Percentiles rank a stretch among this genome's conserved stretches.
phyloP scores from a whole-genome alignment of 2,888 invertebrate species.

The Operophtera brumata region DNA sequence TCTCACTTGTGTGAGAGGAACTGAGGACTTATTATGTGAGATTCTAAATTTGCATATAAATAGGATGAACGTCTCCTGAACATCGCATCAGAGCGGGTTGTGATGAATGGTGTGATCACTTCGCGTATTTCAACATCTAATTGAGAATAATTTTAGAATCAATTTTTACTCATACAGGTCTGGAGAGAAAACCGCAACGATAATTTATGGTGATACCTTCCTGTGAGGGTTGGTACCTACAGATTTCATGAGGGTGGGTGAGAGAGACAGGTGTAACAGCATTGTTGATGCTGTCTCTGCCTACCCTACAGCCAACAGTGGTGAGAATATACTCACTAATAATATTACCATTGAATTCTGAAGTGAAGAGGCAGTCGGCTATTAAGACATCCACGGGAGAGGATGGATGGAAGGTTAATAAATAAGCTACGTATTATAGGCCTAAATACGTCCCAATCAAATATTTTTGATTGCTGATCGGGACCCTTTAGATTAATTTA shows the following conservation, averaged over 20 bases:
- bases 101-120: constrained; percentile 36
- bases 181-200: constrained; percentile 6
- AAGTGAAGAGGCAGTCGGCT: too few relatives aligned
- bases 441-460: not conserved
- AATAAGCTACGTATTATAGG: too few relatives aligned
- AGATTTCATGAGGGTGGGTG: constrained; percentile 5
- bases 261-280: not conserved
- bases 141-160: constrained; percentile 14
- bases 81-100: constrained; percentile 28
- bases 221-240: not conserved
- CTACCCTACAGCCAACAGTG: too few relatives aligned
- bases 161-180: constrained; percentile 1
- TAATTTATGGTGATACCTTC: constrained; percentile 1
- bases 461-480: not conserved
- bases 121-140: constrained; percentile 25
- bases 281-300: not conserved
- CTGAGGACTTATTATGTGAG: constrained; percentile 39
- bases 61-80: constrained; percentile 39
- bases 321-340: too few relatives aligned
- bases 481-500: constrained; percentile 1
- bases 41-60: constrained; percentile 64
- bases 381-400: too few relatives aligned
- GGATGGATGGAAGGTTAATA: too few relatives aligned
- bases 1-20: constrained; percentile 21
- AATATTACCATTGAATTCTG: too few relatives aligned